Conservation (phyloP, 1,140 invertebrate genomes). For the Littorina saxatilis region DNA sequence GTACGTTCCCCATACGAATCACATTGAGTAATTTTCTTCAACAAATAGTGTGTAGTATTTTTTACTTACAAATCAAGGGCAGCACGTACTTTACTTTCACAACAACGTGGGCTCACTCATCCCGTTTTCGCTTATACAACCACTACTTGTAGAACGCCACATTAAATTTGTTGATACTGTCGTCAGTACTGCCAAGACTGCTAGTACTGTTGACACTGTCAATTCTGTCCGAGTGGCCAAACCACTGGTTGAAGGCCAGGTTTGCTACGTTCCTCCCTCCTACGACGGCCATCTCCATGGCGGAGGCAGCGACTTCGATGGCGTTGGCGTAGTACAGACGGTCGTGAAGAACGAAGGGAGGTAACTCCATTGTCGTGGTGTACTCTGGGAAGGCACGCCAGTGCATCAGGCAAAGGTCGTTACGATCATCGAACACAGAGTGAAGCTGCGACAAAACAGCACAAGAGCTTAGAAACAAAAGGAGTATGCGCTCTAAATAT, state of each 20-base stretch:
- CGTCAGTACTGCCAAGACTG: not conserved
- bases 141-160: not conserved
- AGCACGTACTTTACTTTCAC: no score
- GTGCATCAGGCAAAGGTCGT: slow-evolving; percentile 70
- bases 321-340: slow-evolving; percentile 82
- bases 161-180: not conserved
- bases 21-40: no score
- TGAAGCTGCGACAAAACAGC: no score
- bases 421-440: slow-evolving; percentile 77
- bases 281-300: slow-evolving; percentile 86
- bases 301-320: slow-evolving; percentile 83
- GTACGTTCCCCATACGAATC: no score
- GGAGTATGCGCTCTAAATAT: no score
- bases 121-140: no score
- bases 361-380: slow-evolving; percentile 65
- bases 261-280: slow-evolving; percentile 80
- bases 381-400: slow-evolving; percentile 84
- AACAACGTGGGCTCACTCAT: no score
- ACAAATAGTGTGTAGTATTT: no score
- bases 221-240: not conserved
- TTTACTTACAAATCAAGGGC: no score
- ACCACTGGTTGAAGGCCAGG: not conserved
- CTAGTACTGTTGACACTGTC: not conserved
- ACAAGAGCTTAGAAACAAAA: no score
- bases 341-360: slow-evolving; percentile 79